Base-by-base conservation (phyloP, 2,888 invertebrate genomes). In the Tetheella fluctuosa region DNA sequence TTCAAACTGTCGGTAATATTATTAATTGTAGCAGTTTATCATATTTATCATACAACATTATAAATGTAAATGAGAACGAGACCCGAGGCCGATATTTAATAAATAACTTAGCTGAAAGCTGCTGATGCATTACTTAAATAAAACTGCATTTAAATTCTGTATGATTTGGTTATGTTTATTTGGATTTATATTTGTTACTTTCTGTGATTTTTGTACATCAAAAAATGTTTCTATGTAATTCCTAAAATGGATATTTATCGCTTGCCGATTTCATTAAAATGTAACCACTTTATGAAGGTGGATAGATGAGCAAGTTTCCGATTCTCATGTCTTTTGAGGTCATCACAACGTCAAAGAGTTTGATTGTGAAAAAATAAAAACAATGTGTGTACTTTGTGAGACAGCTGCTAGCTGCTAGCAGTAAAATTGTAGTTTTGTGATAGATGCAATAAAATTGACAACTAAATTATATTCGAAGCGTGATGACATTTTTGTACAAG, bases 381-480 rank as follows among this genome's bases (percentile, higher is more conserved):
- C 74, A 78, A 77, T 80, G 68, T 71, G 80, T 71, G 80, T 81
- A 84, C 72, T 76, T 77, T 87, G 87, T 89, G 89, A 87, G 78
- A 84, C 55, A 55, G 74, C 86, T 91, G 92, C 92, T 89, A 92
- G 92, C 71, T 84, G 85, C 92, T 92, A 86, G 92, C 92, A 91
- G 88, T 89, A 90, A 86, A 92, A 91, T 87, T 83, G 89, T 85
- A 81, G 85, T 89, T 88, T 89, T 91, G 92, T 93, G 92, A 91
- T 92, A 91, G 84, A 81, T 85, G 90, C 90, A 92, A 92, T 91
- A 85, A 88, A 91, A 91, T 92, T 91, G 91, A 87, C 77, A 83
- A 84, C 81, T 86, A 84, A 85, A 82, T 79, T 76, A 82, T 81
- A 81, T 81, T 85, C 77, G 81, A 81, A 83, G 78, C 77, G 78